Base-by-base conservation (phyloP, 2,113 vertebrate species). In the Lethenteron camtschaticum region DNA sequence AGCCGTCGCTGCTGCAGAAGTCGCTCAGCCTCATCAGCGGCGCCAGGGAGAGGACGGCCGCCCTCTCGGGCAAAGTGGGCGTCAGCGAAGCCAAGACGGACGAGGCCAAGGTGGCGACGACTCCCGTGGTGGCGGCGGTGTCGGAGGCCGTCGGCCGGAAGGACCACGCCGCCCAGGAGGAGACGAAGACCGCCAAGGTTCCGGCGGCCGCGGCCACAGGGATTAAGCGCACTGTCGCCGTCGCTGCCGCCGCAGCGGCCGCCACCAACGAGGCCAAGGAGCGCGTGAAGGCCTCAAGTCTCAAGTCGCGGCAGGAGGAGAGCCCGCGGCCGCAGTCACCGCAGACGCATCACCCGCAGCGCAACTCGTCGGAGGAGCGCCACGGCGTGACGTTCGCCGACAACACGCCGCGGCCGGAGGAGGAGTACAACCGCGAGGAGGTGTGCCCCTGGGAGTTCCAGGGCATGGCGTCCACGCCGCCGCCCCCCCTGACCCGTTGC, bases 1-100 rank as follows among this genome's bases (percentile, higher is more conserved):
- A 79, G 69, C 74, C 75, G 8, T 78, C 9, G 12, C 81, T 77
- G 9, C 74, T 86, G 69, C 84, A 89, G 57, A 88, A 88, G 75
- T 86, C 87, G 2, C 81, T 81, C 74, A 89, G 86, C 69, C 74
- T 78, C 1, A 74, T 78, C 2, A 18, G 69, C 8, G 77, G 75
- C 1, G 73, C 75, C 0, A 71, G 73, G 71, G 82, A 83, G 2
- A 79, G 69, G 66, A 76, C 79, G 3, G 69, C 80, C 76, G 75
- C 87, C 0, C 71, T 82, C 1, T 77, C 82, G 69, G 77, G 77
- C 72, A 78, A 74, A 10, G 73, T 75, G 1, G 74, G 75, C 71
- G 83, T 76, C 13, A 11, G 77, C 69, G 77, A 74, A 58, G 58
- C 79, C 55, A 72, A 75, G 68, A 10, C 75, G 11, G 57, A 68